Conservation (phyloP, 2,797 vertebrate species). For the Micromesistius poutassou region DNA sequence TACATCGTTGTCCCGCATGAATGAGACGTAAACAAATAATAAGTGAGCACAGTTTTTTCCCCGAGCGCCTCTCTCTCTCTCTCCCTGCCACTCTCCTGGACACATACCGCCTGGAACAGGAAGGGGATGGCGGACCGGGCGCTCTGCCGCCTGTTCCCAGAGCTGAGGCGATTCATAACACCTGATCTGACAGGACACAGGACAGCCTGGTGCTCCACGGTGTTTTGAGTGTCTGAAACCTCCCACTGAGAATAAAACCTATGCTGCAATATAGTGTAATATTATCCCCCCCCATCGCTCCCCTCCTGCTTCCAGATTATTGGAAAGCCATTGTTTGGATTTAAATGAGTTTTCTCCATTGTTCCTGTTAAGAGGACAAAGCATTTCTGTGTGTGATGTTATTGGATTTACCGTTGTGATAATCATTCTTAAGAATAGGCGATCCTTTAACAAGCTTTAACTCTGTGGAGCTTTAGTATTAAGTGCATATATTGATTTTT, state of each 20-base stretch:
- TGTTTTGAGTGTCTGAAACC: constrained; percentile 19
- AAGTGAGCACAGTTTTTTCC: constrained; percentile 55
- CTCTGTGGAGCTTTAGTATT: constrained; percentile 18
- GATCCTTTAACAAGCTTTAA: not conserved
- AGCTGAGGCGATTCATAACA: constrained; percentile 66
- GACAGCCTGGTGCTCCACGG: constrained; percentile 18
- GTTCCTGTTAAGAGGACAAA: constrained; percentile 1
- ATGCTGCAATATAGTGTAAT: constrained; percentile 32
- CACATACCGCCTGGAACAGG: constrained; percentile 69
- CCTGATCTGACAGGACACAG: constrained; percentile 47
- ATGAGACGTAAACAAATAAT: not conserved
- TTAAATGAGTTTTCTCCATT: not conserved
- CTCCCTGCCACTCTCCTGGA: too few relatives aligned
- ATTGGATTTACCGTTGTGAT: not conserved
- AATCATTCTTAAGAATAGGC: not conserved
- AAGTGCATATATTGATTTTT: constrained; percentile 49
- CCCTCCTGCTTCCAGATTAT: constrained; percentile 25
- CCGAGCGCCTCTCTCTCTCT: constrained; percentile 39
- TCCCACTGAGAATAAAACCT: constrained; percentile 35
- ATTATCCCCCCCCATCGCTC: not conserved
- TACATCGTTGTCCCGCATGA: too few relatives aligned
- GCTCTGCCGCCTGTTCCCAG: constrained; percentile 71
- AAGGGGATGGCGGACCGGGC: constrained; percentile 69
- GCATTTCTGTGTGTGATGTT: constrained; percentile 1
- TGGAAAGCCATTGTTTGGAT: constrained; percentile 40